Evolutionary conservation across 2,888 invertebrate genomes (phyloP).

Genomic region (Tiphia femorata): DNA sequence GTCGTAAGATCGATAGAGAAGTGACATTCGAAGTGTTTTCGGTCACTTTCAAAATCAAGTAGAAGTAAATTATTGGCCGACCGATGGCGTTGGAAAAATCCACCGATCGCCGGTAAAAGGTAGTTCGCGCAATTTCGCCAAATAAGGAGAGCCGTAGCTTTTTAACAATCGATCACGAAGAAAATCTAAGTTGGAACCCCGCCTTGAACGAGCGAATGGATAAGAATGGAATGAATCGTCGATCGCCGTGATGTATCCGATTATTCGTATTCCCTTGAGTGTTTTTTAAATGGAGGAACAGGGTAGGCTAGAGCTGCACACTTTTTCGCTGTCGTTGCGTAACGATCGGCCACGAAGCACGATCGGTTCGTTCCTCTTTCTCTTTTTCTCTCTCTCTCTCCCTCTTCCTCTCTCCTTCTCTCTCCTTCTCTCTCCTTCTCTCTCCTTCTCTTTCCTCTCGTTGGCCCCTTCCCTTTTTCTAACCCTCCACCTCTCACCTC

Average conservation of each 20-base stretch:
- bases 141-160: too few relatives aligned
- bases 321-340: conserved; percentile 51
- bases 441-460: too few relatives aligned
- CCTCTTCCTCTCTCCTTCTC: background rate
- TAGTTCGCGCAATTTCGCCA: too few relatives aligned
- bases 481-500: too few relatives aligned
- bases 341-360: too few relatives aligned
- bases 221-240: conserved; percentile 36
- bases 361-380: background rate
- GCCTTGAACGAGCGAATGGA: background rate
- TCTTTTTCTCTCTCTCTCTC: background rate
- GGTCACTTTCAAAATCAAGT: conserved; percentile 1
- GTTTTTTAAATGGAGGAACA: conserved; percentile 64
- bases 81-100: too few relatives aligned
- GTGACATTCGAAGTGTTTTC: background rate
- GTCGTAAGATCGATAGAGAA: background rate
- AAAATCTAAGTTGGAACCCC: too few relatives aligned
- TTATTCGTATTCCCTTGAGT: conserved; percentile 48
- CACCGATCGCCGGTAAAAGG: too few relatives aligned
- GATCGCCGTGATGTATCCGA: conserved; percentile 37
- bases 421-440: too few relatives aligned
- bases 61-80: too few relatives aligned
- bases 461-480: too few relatives aligned
- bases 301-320: conserved; percentile 65
- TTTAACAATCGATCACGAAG: too few relatives aligned